Conservation (phyloP, 1,140 invertebrate species). For the Pararge aegeria region DNA sequence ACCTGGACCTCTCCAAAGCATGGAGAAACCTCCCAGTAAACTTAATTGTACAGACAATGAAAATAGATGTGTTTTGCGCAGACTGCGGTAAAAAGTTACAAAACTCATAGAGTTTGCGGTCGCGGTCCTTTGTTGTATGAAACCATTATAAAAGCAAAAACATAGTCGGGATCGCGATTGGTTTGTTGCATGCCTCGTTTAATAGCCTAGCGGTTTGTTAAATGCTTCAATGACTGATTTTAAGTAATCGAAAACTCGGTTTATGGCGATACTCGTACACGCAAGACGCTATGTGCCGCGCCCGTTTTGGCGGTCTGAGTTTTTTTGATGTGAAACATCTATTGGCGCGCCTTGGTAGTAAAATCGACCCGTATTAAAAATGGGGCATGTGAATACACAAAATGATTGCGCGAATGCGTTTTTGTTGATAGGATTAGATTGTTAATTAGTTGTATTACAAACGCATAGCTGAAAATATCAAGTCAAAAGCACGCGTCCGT, state of each 20-base stretch:
- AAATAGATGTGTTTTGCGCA: no score
- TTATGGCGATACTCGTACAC: slow-evolving; percentile 21
- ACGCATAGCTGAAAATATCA: no score
- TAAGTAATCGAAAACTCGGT: slow-evolving; percentile 26
- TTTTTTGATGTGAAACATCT: not conserved
- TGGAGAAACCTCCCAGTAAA: no score
- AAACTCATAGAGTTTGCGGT: slow-evolving; percentile 11
- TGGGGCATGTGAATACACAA: no score
- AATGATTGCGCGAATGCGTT: no score
- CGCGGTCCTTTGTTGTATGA: slow-evolving; percentile 6
- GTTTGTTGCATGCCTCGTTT: slow-evolving; percentile 27
- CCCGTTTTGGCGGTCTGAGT: slow-evolving; percentile 13
- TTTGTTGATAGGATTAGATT: no score
- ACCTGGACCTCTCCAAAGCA: no score
- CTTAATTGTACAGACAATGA: no score
- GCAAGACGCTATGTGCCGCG: slow-evolving; percentile 15
- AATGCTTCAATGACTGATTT: slow-evolving; percentile 29
- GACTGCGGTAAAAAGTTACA: not conserved
- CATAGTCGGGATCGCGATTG: slow-evolving; percentile 16
- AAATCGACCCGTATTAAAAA: no score
- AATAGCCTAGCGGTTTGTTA: slow-evolving; percentile 26
- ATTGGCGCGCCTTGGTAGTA: no score
- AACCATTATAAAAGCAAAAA: slow-evolving; percentile 20
- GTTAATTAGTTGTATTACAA: no score
- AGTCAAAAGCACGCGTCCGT: no score